Evolutionary conservation across 2,113 vertebrate genomes (phyloP), one percentile per base, ranked within the genome.

Genomic region (Toxostoma redivivum): DNA sequence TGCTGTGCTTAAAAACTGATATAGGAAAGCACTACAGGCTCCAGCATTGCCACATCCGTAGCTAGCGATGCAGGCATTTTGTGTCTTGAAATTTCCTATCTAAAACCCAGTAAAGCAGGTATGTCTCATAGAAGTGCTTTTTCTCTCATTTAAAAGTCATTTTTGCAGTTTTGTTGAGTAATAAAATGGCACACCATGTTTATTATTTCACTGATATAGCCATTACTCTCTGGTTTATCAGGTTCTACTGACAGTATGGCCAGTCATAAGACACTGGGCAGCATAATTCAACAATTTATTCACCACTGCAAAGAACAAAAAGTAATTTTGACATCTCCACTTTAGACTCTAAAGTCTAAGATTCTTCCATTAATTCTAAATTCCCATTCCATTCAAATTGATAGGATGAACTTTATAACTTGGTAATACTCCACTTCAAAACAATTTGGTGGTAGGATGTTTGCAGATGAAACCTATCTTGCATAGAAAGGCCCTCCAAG

Each of bases 251-350:
- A 72, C n/a, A 91, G 56, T 20, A 37, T 18, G 18, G 25, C 77
- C 50, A 65, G n/a, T 25, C 1, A 0, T 61, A 66, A 64, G 27
- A 74, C 27, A 40, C 31, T 4, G 38, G 8, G 58, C 2, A 2
- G 40, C 20, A 33, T 21, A 91, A 77, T 50, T 11, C 58, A 90
- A 72, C 14, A 66, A 28, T 14, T 86, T 33, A 61, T 61, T 80
- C 35, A 67, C 40, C 30, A 64, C 10, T 56, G 25, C 25, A 74
- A 81, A 86, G 47, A 83, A 83, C 38, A 56, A 62, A 27, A 88
- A 79, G 20, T 57, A 61, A 77, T 80, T 79, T 66, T 73, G 27
- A n/a, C 47, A 74, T 58, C 48, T 56, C 24, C 16, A 38, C 37
- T 86, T 77, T 51, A 54, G 16, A 80, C 33, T 47, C 21, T 30